phyloP scores from a whole-genome alignment of 2,797 vertebrate species.

The Sebastes taczanowskii region DNA sequence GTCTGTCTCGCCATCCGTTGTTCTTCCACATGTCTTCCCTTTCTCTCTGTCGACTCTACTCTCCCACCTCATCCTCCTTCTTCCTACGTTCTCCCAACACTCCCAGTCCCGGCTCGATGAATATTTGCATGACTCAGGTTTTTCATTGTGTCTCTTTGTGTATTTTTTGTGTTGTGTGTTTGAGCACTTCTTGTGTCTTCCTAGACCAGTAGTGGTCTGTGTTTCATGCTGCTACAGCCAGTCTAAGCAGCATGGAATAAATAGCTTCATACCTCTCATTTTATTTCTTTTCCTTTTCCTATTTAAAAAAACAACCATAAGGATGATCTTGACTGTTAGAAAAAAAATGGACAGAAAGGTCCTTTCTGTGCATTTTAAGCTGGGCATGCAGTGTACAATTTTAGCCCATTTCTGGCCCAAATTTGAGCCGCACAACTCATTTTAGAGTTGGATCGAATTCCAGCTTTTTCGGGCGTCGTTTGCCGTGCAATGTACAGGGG shows the following conservation, averaged over 20 bases:
- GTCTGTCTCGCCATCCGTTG: conserved; percentile 2
- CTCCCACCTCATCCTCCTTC: background rate
- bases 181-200: conserved; percentile 25
- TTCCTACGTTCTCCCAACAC: background rate
- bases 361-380: background rate
- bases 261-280: background rate
- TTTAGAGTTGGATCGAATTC: too few species aligned
- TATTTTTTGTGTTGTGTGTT: conserved; percentile 26
- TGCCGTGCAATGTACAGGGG: too few species aligned
- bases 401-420: too few species aligned
- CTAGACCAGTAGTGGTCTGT: conserved; percentile 12
- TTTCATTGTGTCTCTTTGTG: conserved; percentile 8
- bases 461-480: too few species aligned
- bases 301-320: background rate
- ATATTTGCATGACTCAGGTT: conserved; percentile 37
- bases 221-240: conserved; percentile 46
- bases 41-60: background rate
- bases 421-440: too few species aligned
- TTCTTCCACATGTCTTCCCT: background rate
- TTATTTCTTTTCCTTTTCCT: background rate
- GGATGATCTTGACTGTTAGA: background rate
- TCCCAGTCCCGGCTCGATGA: background rate
- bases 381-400: too few species aligned
- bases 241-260: conserved; percentile 58
- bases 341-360: background rate